A percentile compares a stretch with the other conserved stretches of the same genome.
phyloP scores from a whole-genome alignment of 2,888 invertebrate genomes.

The Homarus gammarus region DNA sequence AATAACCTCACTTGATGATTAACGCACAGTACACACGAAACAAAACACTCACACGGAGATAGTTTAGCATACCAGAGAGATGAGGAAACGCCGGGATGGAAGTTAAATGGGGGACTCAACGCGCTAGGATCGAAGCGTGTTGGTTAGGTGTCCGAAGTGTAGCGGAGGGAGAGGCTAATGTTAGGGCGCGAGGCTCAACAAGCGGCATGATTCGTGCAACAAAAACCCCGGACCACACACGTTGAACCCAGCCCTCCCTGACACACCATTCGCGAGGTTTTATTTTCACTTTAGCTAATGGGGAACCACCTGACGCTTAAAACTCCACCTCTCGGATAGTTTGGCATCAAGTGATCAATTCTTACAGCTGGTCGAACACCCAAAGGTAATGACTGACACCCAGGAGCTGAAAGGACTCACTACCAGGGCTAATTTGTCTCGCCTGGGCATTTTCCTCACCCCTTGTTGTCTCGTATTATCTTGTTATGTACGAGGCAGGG shows the following conservation, averaged over 20 bases:
- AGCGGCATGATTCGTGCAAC: conserved; percentile 60
- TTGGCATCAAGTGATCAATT: too few species aligned
- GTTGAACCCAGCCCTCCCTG: conserved; percentile 30
- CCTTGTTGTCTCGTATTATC: conserved; percentile 47
- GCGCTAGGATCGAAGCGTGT: conserved; percentile 21
- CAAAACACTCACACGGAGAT: too few species aligned
- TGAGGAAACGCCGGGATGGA: too few species aligned
- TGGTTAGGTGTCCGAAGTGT: neutral
- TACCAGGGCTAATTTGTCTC: conserved; percentile 16
- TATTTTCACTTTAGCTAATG: conserved; percentile 3
- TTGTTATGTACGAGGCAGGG: conserved; percentile 43
- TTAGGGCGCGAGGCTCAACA: conserved; percentile 60
- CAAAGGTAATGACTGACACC: too few species aligned
- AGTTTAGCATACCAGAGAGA: too few species aligned
- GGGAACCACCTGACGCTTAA: neutral
- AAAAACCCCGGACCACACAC: conserved; percentile 53
- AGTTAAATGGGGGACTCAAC: too few species aligned
- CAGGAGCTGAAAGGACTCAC: too few species aligned
- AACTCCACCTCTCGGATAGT: too few species aligned
- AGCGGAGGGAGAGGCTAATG: conserved; percentile 29
- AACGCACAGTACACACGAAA: too few species aligned
- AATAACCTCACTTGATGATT: too few species aligned
- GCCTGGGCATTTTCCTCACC: neutral
- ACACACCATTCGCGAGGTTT: conserved; percentile 7
- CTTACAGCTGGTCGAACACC: too few species aligned